Evolutionary conservation across 2,888 invertebrate genomes (phyloP), one percentile per base, ranked within the genome.

Genomic region (Oxystoma pomonae): DNA sequence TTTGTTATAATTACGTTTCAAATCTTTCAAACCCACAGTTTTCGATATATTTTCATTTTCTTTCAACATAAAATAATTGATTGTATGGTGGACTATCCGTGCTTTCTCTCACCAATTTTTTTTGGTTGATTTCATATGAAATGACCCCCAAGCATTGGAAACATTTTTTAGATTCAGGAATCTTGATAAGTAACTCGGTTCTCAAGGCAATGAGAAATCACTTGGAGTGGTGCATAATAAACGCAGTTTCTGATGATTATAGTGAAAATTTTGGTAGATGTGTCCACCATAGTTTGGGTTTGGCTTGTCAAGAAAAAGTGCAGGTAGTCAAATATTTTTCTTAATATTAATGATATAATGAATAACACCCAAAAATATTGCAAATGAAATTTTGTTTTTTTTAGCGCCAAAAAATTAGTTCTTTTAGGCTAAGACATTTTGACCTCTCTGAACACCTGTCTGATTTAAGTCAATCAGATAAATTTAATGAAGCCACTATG

Each of bases 191-290:
- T 64, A 93, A 94, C 81, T 91, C 92, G 0, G 88, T 96, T 51
- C 83, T 97, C 72, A 87, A 87, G 65, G 87, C 89, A 67, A 86
- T 96, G 72, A 88, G 90, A 73, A 83, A 83, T 55, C 88, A 90
- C 77, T 81, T 96, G 72, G 94, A 95, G 77, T 94, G 94, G 91
- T 96, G 96, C 79, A 91, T 93, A 18, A 89, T 90, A 69, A 94
- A 93, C 81, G 90, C 92, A 0, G 89, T 90, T 75, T 91, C 93
- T 1, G 87, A 89, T 67, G 90, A 88, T 72, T 90, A 92, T 75
- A 91, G 91, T 77, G 88, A 92, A 76, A 95, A 94, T 82, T 83
- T 96, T 67, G 96, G 95, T n/a, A 85, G 92, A 68, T 96, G 96
- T 78, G 86, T 92, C 69, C 80, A 89, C 66, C 90, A 91, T 78